Base-by-base conservation (phyloP, 2,113 vertebrate genomes). In the Numenius arquata region DNA sequence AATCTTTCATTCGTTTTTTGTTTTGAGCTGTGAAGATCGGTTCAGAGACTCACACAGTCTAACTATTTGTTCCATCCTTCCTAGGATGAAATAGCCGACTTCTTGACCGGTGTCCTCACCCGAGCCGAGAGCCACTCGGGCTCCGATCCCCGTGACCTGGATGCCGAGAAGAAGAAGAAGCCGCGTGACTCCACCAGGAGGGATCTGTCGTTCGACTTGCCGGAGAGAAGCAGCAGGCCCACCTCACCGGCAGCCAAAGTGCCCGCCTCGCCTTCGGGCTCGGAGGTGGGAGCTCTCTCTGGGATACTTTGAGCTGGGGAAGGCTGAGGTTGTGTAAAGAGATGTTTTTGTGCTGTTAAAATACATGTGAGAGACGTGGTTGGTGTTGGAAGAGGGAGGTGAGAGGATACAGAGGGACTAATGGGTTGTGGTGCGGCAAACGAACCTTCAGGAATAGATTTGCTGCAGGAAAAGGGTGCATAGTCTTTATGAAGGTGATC, bases 11-110 rank as follows among this genome's bases (percentile, higher is more conserved):
- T 43, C 14, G 40, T 62, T 41, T 26, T 4, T n/a, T 25, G 7
- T 55, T n/a, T 13, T 3, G 2, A 23, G 40, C 52, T 5, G 12
- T 27, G 47, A 12, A 32, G 38, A 12, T 36, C 1, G 17, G 2
- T 34, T 70, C 6, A 40, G 71, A 30, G 41, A 15, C 16, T 18
- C 45, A 38, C 70, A 3, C 15, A 75, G 4, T 8, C 9, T 15
- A 5, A 2, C 3, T 23, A 0, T 27, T 45, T 50, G 3, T 63
- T 62, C 43, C n/a, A 4, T 50, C 43, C 27, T 72, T 10, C 25
- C 48, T 32, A 99, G 99, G 99, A 99, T 76, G 99, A 99, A 96
- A 99, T 99, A 2, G 99, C 99, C 4, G 99, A 99, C 93, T 99
- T 99, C 95, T 96, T 99, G 94, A 99, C 99, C 0, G 99, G 99